Evolutionary conservation across 1,140 invertebrate species (phyloP).

Genomic region (Colletes gigas): DNA sequence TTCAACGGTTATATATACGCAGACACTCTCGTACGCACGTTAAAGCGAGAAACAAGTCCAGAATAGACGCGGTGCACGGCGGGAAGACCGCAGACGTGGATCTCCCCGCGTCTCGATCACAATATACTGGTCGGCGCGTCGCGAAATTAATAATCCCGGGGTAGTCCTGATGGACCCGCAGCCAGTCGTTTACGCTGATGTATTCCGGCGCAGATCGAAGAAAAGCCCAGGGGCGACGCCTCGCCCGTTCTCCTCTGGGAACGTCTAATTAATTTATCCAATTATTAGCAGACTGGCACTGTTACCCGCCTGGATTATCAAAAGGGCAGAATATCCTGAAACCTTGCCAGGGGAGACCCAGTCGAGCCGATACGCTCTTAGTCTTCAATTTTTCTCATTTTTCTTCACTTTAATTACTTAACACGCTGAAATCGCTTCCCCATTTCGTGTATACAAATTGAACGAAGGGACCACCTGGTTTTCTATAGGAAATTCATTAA

Average conservation of each 20-base stretch:
- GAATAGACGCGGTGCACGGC: not conserved
- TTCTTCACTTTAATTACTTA: too few relatives aligned
- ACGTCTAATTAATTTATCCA: conserved; percentile 15
- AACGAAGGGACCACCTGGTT: too few relatives aligned
- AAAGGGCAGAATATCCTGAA: too few relatives aligned
- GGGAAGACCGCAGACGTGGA: conserved; percentile 2
- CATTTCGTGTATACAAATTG: too few relatives aligned
- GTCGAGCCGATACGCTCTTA: too few relatives aligned
- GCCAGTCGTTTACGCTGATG: not conserved
- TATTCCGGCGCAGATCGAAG: not conserved
- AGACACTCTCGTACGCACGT: not conserved
- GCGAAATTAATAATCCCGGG: conserved; percentile 45
- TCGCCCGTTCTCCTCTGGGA: not conserved
- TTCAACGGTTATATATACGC: not conserved
- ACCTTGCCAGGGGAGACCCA: too few relatives aligned
- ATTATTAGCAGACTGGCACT: not conserved
- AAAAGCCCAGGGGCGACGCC: not conserved
- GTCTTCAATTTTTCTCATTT: too few relatives aligned
- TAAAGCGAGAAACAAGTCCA: not conserved
- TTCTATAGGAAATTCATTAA: too few relatives aligned
- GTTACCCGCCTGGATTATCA: too few relatives aligned
- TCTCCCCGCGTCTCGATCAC: not conserved
- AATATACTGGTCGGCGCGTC: not conserved
- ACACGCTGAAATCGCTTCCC: too few relatives aligned
- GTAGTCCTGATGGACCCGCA: conserved; percentile 5